Base-by-base conservation (phyloP, 2,888 invertebrate species). In the Hedychridium roseum region DNA sequence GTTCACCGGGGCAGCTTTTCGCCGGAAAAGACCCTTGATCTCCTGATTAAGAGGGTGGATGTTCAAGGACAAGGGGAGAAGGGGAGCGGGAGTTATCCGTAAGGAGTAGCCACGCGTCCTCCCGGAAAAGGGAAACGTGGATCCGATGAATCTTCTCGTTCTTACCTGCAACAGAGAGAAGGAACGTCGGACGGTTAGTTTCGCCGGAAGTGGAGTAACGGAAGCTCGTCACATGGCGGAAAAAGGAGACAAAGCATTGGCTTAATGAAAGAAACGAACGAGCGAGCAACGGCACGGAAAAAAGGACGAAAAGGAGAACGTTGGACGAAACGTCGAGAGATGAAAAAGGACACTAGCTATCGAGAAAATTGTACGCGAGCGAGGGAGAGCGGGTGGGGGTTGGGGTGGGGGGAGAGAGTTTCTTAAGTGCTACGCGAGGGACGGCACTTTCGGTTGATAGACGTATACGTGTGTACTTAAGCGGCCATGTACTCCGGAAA, bases 191-290 rank as follows among this genome's bases (percentile, higher is more conserved):
- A 45, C 42, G 44, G 41, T 43, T 26, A 14, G 28, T 42, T 31
- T 14, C 35, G 30, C 17, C 23, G 15, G 16, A 47, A 31, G 11
- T 11, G 2, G 27, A 35, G 36, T 39, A 31, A 32, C 17, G 43
- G n/a, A n/a, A n/a, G n/a, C n/a, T n/a, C n/a, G n/a, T n/a, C n/a
- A n/a, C n/a, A n/a, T n/a, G n/a, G 34, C 16, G 17, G 30, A 43
- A 35, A 20, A 48, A 47, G 44, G 27, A 23, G 30, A 23, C 38
- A 54, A 41, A 40, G 38, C 42, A 43, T 39, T 54, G 43, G 30
- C 41, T 54, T 52, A 48, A 44, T 54, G 48, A 54, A 52, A 52
- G 42, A 35, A 39, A 37, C 38, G 32, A 6, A 34, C n/a, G 34
- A n/a, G n/a, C n/a, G n/a, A n/a, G n/a, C n/a, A n/a, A 28, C 39